Base-by-base conservation (phyloP, 1,140 invertebrate genomes). In the Papilio glaucus region DNA sequence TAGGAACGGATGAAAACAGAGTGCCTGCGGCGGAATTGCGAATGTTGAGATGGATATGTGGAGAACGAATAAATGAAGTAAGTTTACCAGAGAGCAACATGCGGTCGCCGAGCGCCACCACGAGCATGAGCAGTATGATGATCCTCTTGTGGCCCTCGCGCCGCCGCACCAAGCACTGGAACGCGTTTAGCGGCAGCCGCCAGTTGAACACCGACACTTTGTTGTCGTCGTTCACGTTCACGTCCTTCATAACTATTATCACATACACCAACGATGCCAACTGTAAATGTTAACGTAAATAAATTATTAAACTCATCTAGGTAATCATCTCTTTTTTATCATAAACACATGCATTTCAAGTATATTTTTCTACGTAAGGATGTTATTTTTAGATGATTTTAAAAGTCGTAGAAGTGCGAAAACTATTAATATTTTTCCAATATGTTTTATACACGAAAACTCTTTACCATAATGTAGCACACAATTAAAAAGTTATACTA, bases 41-140 rank as follows among this genome's bases (percentile, higher is more conserved):
- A n/a, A n/a, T n/a, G n/a, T n/a, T n/a, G n/a, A n/a, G n/a, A n/a
- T n/a, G n/a, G 45, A 18, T 10, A 21, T 49, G 15, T 5, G 7
- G 9, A 5, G 13, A 15, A 53, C 49, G 8, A 70, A 45, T 21
- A 69, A 63, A 68, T 63, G 67, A 68, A 60, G 53, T 9, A 42
- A 24, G 57, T 76, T 76, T 80, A 93, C 93, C 88, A 71, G 88
- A 89, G n/a, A 93, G 75, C 18, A 90, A 62, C 72, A 93, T 84
- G 42, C 89, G 82, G 75, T 92, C 90, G 9, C 85, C 88, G 33
- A 93, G 81, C 0, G 86, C 86, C 0, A 93, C 87, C 1, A 90
- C 68, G 33, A 93, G 57, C 90, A 94, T 93, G 0, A 93, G 78
- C 7, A 92, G 33, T 49, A 94, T 89, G 65, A 90, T 89, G 6